phyloP scores from a whole-genome alignment of 2,797 vertebrate species.

The Poeciliopsis turneri region DNA sequence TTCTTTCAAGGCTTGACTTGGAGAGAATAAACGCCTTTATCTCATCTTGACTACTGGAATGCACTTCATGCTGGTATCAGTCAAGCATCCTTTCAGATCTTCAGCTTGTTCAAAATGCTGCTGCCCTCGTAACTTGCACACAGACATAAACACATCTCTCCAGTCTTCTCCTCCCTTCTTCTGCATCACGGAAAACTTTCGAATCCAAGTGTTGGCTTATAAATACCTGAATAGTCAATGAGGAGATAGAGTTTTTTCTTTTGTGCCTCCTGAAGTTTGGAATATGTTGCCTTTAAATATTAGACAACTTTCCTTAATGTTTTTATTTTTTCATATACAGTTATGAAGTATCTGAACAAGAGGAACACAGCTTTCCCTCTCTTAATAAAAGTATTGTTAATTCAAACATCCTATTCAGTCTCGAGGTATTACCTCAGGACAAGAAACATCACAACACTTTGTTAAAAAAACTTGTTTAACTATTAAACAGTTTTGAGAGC shows the following conservation, averaged over 20 bases:
- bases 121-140: too few relatives aligned
- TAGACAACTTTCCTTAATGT: neutral
- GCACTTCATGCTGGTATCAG: too few relatives aligned
- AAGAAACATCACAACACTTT: neutral
- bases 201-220: neutral
- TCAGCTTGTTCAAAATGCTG: too few relatives aligned
- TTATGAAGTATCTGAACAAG: neutral
- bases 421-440: neutral
- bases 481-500: neutral
- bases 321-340: neutral
- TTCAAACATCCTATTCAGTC: neutral
- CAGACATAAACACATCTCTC: too few relatives aligned
- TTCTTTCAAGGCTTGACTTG: neutral
- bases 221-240: neutral
- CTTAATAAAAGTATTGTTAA: neutral
- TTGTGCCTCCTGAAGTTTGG: too few relatives aligned
- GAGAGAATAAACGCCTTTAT: neutral
- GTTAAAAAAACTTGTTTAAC: neutral
- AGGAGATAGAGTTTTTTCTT: too few relatives aligned
- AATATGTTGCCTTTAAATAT: too few relatives aligned
- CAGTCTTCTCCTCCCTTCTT: too few relatives aligned
- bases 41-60: neutral
- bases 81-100: too few relatives aligned
- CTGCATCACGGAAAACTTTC: neutral
- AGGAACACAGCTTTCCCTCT: neutral